Base-by-base conservation (phyloP, 2,113 vertebrate genomes). In the Orthonyx spaldingii region DNA sequence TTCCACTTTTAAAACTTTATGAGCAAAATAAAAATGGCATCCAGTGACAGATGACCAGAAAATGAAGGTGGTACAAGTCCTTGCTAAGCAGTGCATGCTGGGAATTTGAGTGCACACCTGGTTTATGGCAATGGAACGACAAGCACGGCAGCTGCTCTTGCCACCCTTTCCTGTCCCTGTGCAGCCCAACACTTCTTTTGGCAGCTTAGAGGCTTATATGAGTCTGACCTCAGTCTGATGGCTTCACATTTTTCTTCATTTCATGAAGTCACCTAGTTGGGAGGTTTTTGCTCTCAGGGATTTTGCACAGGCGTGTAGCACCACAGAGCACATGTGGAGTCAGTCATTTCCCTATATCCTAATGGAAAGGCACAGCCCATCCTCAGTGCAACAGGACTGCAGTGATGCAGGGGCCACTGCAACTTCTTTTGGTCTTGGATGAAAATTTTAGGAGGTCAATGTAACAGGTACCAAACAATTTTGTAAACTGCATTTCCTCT, bases 381-480 rank as follows among this genome's bases (percentile, higher is more conserved):
- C 3, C 2, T 3, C 41, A 22, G 41, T 2, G 21, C 56, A 68
- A 52, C 0, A 1, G 24, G 32, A 50, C 39, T 8, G 37, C 55
- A 16, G 42, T 2, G 6, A 23, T 23, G 37, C 23, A 35, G 55
- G 11, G 22, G 13, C 13, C 23, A 39, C 56, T 2, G 44, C 32
- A 56, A 53, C 1, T 0, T 84, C 60, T 66, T 52, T 52, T 28
- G n/a, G 4, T 47, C 47, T 37, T 17, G 26, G 50, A 42, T 49
- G 55, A 44, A 64, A 26, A 28, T 75, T 59, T 50, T 46, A 69
- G 53, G 39, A 75, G 15, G 10, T 56, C 33, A 41, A 0, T 16
- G 23, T 71, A 56, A 65, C 24, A 50, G 8, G 3, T 6, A 50
- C 0, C 24, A 27, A 80, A n/a, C 0, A 22, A 18, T 28, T 66